Percentiles rank a stretch among this genome's conserved stretches.
phyloP scores from a whole-genome alignment of 2,888 invertebrate genomes.

The Xanthia togata region DNA sequence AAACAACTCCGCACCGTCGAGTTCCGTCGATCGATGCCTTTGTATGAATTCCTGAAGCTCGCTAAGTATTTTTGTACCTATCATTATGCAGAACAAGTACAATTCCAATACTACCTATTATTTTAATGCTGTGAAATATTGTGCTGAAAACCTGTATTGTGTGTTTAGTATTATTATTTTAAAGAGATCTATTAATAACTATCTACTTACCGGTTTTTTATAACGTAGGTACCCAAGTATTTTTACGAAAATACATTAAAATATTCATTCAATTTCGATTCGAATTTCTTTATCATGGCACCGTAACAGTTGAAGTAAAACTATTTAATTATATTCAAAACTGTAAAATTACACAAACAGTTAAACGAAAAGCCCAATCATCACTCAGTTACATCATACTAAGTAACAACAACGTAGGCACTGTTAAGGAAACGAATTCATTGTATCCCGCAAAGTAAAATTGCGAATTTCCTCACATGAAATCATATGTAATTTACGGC shows the following conservation, averaged over 20 bases:
- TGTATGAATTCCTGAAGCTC: slow-evolving; percentile 40
- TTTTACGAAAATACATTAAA: neutral
- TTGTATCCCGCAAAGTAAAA: slow-evolving; percentile 38
- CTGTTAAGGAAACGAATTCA: slow-evolving; percentile 17
- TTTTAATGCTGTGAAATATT: neutral
- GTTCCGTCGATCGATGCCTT: slow-evolving; percentile 26
- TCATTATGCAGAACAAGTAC: slow-evolving; percentile 3
- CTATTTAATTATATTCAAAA: neutral
- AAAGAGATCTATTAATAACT: neutral
- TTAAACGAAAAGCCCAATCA: neutral
- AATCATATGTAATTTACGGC: slow-evolving; percentile 62
- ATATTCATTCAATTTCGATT: neutral
- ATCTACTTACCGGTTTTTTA: neutral
- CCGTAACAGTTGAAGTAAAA: neutral
- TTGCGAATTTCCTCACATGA: slow-evolving; percentile 53
- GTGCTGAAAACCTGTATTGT: neutral
- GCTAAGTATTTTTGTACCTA: slow-evolving; percentile 5
- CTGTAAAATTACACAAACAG: neutral
- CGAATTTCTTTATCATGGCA: neutral
- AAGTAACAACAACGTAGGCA: neutral
- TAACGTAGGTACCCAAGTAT: neutral
- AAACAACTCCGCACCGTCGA: slow-evolving; percentile 16
- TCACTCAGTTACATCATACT: neutral
- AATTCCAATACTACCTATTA: neutral
- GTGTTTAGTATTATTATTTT: neutral